Evolutionary conservation across 2,113 vertebrate genomes (phyloP), one percentile per base, ranked within the genome.

Genomic region (Polypterus bichir): DNA sequence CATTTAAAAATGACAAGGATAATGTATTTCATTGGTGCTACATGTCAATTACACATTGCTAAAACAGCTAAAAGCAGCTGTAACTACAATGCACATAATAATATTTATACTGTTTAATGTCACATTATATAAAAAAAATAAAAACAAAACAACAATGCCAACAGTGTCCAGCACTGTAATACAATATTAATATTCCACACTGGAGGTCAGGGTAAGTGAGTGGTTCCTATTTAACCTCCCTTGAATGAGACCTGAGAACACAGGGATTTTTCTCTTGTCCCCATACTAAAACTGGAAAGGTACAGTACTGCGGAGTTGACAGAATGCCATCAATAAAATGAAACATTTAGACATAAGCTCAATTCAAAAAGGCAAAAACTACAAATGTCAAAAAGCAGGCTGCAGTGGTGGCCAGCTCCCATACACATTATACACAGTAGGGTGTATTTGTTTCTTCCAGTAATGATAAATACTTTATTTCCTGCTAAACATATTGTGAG

Each of bases 161-260:
- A 70, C 80, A 81, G 80, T 61, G 81, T 76, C 83, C 83, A 64
- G 83, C 83, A 81, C 80, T 79, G 79, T 70, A 57, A 68, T 64
- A 69, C 46, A 3, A 71, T 57, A 64, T 47, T 44, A 51, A 51
- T 51, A 51, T 7, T 51, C 6, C 6, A 6, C 49, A 7, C 49
- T 51, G 9, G 49, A 51, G 49, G 49, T 51, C 49, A 7, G 49
- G 9, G 49, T 6, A 51, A 51, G 49, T 6, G 49, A 9, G 49
- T 51, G 49, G 49, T 51, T 51, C 49, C 6, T 7, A 7, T 6
- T 9, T 51, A 9, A 6, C 9, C 49, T 51, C 49, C 49, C 49
- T 7, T 51, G 49, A 6, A 51, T 27, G 27, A 27, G 27, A 27
- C 27, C 27, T 27, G 27, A 27, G 27, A 27, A 27, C 27, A 27